Base-by-base conservation (phyloP, 2,888 invertebrate species). In the Drosophila tripunctata region DNA sequence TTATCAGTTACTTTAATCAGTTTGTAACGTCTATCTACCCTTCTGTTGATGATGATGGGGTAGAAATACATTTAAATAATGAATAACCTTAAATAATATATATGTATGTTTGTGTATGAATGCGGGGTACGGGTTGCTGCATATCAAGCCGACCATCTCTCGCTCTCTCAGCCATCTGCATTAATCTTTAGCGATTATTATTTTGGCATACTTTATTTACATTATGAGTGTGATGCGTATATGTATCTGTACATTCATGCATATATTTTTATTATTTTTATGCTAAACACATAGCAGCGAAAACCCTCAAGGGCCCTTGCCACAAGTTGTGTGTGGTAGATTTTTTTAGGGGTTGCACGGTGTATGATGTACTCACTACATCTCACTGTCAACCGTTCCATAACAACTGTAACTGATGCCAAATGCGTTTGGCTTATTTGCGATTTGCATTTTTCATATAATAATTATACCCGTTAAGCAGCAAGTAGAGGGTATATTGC, bases 361-460 rank as follows among this genome's bases (percentile, higher is more conserved):
- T 2, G 6, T n/a, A n/a, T n/a, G n/a, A n/a, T n/a, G n/a, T n/a
- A n/a, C n/a, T n/a, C n/a, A n/a, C n/a, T n/a, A 2, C 22, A 35
- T 12, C 22, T 38, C 48, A 35, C 48, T 64, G 58, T 74, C 62
- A 74, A 61, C 61, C 60, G 33, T 58, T 36, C 30, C 21, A 40
- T 44, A 43, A 35, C 38, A 41, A 70, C 17, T 75, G 75, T 63
- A 75, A 75, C 45, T 57, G 76, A 75, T 51, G 51, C 56, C 65
- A 69, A 78, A 58, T 75, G 75, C 75, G 40, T 48, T 61, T 58
- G 87, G 79, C 78, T 80, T 87, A 85, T 81, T 68, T 74, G 62
- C 58, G 70, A 78, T 81, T 87, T 78, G 56, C 70, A 87, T 87
- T 62, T 87, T 67, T 54, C 63, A 82, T 75, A 64, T 58, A 22